A percentile compares a stretch with the other conserved stretches of the same genome.
phyloP scores from a whole-genome alignment of 2,797 vertebrate species.

The Clarias platycephalus region DNA sequence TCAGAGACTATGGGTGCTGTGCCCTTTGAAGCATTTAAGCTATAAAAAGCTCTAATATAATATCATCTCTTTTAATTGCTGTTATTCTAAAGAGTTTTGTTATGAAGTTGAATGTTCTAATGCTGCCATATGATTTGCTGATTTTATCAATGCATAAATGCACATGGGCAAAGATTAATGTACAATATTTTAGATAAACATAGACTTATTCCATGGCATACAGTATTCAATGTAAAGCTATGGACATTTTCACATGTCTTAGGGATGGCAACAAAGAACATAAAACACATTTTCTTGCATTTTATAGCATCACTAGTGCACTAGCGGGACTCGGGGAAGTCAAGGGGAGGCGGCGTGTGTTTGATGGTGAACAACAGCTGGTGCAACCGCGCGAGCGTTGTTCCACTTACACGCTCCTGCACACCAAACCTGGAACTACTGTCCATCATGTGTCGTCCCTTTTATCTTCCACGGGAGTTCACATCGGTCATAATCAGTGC shows the following conservation, averaged over 20 bases:
- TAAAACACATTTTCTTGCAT: not conserved
- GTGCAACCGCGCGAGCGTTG: too few species aligned
- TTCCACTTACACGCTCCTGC: too few species aligned
- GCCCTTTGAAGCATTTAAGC: not conserved
- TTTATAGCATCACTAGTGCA: not conserved
- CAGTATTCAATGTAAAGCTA: not conserved
- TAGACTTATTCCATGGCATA: not conserved
- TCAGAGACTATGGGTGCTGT: constrained; percentile 44
- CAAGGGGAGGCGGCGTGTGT: too few species aligned
- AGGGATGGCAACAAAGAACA: not conserved
- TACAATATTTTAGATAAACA: not conserved
- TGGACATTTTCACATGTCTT: not conserved
- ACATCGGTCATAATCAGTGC: too few species aligned
- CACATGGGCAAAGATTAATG: not conserved
- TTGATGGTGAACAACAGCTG: too few species aligned
- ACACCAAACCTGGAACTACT: too few species aligned
- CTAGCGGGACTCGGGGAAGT: too few species aligned
- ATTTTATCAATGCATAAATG: not conserved
- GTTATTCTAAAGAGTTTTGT: constrained; percentile 22
- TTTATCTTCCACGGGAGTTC: too few species aligned
- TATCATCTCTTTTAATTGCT: constrained; percentile 33
- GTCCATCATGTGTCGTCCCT: too few species aligned
- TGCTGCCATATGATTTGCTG: not conserved
- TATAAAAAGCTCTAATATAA: constrained; percentile 12
- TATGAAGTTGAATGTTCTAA: not conserved